phyloP scores from a whole-genome alignment of 2,113 vertebrate genomes.

The Agelaius tricolor region DNA sequence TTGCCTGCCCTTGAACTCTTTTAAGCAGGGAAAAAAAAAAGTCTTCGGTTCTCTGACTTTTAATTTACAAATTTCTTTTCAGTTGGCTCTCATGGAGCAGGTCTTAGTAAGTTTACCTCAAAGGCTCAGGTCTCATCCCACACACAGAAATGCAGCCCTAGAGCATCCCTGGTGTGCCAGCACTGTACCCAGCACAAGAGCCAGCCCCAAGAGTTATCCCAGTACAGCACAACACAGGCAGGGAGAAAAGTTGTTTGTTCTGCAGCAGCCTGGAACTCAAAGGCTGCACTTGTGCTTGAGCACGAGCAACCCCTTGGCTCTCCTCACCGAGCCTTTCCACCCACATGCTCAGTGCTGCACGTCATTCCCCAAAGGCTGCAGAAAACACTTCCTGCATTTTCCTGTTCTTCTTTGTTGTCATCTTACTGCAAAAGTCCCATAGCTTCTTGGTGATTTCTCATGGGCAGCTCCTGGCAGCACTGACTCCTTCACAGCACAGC shows the following conservation, averaged over 20 bases:
- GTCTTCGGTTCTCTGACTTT: background rate
- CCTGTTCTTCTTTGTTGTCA: background rate
- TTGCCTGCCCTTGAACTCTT: background rate
- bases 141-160: background rate
- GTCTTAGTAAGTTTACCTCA: background rate
- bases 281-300: background rate
- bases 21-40: too few species aligned
- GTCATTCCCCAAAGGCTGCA: background rate
- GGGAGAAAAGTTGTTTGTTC: background rate
- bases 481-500: too few species aligned
- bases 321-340: background rate
- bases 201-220: background rate
- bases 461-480: too few species aligned
- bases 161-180: rapidly evolving
- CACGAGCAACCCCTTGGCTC: rapidly evolving
- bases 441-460: too few species aligned
- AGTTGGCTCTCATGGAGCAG: background rate
- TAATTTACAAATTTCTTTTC: background rate
- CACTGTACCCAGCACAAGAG: background rate
- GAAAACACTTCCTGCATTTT: background rate
- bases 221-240: background rate
- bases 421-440: too few species aligned
- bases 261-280: background rate
- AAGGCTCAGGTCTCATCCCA: background rate
- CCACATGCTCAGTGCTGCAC: background rate